Conservation (phyloP, 2,113 vertebrate genomes). For the Cisticola juncidis region DNA sequence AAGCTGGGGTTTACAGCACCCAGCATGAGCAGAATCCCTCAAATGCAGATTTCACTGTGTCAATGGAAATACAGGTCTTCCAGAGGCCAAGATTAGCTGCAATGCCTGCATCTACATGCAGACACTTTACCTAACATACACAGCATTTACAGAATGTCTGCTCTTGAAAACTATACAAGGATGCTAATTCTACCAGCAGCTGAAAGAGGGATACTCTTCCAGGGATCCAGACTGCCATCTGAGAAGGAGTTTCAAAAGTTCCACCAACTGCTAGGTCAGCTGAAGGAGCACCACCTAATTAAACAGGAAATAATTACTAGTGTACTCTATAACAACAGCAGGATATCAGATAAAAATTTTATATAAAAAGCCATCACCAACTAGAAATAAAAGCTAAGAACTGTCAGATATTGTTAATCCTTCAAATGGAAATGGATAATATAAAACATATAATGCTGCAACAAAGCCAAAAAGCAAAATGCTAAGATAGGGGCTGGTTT, state of each 20-base stretch:
- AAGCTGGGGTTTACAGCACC: neutral
- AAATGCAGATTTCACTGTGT: neutral
- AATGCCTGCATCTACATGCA: neutral
- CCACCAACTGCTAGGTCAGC: neutral
- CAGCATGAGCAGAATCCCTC: neutral
- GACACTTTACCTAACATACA: neutral
- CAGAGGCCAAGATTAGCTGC: neutral
- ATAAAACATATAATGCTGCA: neutral
- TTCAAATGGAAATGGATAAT: neutral
- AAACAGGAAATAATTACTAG: neutral
- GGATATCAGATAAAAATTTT: neutral
- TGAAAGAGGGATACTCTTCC: neutral
- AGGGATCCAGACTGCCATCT: neutral
- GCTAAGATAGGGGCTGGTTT: neutral
- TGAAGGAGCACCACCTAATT: neutral
- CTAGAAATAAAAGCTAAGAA: neutral
- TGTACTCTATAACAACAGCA: neutral
- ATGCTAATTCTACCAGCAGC: neutral
- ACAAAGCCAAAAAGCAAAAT: neutral
- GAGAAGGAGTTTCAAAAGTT: neutral
- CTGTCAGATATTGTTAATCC: neutral
- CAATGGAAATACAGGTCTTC: neutral
- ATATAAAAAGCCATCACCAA: neutral
- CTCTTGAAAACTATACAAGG: neutral
- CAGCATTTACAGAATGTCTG: neutral